phyloP scores from a whole-genome alignment of 2,797 vertebrate species.

The Saxicola maurus region DNA sequence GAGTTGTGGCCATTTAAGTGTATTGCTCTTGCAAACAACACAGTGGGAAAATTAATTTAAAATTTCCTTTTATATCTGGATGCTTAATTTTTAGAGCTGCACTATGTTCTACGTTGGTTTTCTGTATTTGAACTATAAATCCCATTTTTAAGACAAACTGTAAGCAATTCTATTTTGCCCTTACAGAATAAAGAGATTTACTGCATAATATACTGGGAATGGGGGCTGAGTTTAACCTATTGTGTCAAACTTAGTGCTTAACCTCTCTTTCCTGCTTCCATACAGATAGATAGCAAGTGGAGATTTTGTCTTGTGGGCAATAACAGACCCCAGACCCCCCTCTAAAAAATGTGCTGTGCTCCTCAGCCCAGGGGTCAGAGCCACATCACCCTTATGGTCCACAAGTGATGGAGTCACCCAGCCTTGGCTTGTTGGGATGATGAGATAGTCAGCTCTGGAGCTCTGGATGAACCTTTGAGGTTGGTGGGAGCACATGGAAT shows the following conservation, averaged over 20 bases:
- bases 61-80: neutral
- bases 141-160: neutral
- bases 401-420: neutral
- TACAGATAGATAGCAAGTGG: neutral
- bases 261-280: neutral
- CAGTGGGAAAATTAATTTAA: conserved; percentile 18
- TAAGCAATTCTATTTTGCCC: neutral
- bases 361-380: neutral
- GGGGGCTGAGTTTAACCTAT: neutral
- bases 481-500: neutral
- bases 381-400: rapidly evolving
- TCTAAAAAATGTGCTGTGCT: neutral
- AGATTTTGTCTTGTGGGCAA: neutral
- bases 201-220: neutral
- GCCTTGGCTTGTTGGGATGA: neutral
- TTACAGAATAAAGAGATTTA: neutral
- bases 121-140: neutral
- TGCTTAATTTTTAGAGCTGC: neutral
- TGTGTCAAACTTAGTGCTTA: neutral
- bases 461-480: neutral
- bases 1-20: neutral
- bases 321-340: neutral
- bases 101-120: neutral
- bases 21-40: neutral
- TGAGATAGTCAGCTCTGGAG: neutral